Evolutionary conservation across 2,888 invertebrate genomes (phyloP).

Genomic region (Caenorhabditis parvicauda): DNA sequence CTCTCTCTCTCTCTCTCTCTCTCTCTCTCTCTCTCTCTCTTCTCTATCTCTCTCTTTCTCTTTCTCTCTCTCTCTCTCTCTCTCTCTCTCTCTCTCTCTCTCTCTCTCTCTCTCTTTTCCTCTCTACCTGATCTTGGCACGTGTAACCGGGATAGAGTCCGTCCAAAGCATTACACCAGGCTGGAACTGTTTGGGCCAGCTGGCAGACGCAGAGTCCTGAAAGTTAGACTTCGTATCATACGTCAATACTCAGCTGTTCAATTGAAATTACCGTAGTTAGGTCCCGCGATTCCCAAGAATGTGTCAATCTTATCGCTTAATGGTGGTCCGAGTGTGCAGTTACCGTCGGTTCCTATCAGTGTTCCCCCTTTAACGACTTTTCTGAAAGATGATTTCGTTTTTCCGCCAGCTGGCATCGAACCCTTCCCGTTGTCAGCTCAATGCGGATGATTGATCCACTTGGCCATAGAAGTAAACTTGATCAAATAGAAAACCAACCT

Average conservation of each 20-base stretch:
- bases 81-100: constrained; percentile 8
- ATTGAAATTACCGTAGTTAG: constrained; percentile 48
- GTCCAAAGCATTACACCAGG: constrained; percentile 61
- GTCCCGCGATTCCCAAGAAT: constrained; percentile 60
- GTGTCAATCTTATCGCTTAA: constrained; percentile 53
- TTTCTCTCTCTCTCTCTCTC: constrained; percentile 15
- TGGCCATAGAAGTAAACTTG: not conserved
- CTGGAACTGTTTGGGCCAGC: constrained; percentile 60
- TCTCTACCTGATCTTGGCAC: constrained; percentile 48
- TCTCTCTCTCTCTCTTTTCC: constrained; percentile 3
- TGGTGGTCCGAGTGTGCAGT: constrained; percentile 57
- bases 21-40: too few relatives aligned
- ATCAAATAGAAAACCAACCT: constrained; percentile 12
- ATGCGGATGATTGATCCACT: not conserved
- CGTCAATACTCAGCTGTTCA: not conserved
- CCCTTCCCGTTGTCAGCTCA: too few relatives aligned
- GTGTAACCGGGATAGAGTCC: constrained; percentile 56
- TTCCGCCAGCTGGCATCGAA: too few relatives aligned
- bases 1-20: not conserved
- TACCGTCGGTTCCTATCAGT: constrained; percentile 60
- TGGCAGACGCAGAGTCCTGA: constrained; percentile 57
- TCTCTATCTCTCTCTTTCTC: not conserved
- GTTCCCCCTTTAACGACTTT: constrained; percentile 58
- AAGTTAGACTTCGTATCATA: not conserved
- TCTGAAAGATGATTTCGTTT: constrained; percentile 23